phyloP scores from a whole-genome alignment of 2,797 vertebrate species.

The Notolabrus celidotus region DNA sequence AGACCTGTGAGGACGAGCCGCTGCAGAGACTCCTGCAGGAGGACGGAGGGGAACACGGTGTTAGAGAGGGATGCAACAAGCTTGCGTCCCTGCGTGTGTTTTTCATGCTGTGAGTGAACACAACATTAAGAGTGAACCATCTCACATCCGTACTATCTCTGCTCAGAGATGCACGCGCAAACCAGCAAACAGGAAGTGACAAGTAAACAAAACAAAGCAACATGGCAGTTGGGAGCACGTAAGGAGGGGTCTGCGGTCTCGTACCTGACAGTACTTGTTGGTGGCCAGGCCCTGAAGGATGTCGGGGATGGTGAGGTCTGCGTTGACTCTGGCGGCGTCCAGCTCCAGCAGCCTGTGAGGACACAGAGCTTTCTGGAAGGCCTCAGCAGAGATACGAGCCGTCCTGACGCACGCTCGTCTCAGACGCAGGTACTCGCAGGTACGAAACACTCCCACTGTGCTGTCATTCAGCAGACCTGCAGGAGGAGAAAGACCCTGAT shows the following conservation, averaged over 20 bases:
- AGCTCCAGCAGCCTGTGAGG: constrained; percentile 95
- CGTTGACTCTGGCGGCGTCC: constrained; percentile 95
- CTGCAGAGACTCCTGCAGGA: constrained; percentile 90
- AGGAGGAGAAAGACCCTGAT: no score
- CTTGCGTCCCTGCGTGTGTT: no score
- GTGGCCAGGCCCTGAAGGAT: constrained; percentile 94
- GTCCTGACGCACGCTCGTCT: constrained; percentile 95
- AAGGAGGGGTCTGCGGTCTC: no score
- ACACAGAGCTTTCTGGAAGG: constrained; percentile 95
- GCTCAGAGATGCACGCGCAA: no score
- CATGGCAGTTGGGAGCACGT: no score
- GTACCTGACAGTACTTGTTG: constrained; percentile 93
- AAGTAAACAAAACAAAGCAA: no score
- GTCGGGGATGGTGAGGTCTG: constrained; percentile 97
- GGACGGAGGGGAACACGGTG: background rate
- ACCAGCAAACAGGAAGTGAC: no score
- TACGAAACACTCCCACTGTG: constrained; percentile 95
- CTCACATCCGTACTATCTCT: no score
- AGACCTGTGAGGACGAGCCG: constrained; percentile 94
- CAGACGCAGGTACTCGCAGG: constrained; percentile 91
- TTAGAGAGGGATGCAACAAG: background rate
- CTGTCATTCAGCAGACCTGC: constrained; percentile 95
- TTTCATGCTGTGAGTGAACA: no score
- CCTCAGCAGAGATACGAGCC: constrained; percentile 96
- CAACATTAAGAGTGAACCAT: no score